A percentile compares a stretch with the other conserved stretches of the same genome.
phyloP scores from a whole-genome alignment of 1,140 invertebrate genomes.

The Gonioctena quinquepunctata region DNA sequence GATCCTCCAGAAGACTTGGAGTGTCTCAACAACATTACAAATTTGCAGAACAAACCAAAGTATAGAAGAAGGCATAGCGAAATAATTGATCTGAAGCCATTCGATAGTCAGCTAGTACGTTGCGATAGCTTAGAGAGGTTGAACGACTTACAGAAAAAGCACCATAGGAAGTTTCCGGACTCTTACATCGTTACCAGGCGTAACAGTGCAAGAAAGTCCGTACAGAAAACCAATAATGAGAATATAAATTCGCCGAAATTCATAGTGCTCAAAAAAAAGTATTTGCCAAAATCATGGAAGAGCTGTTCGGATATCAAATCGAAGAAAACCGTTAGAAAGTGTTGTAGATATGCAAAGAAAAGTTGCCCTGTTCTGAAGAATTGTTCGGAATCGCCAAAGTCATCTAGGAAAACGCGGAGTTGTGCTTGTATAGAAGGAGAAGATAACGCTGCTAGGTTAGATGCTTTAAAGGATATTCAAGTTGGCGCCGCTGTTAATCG shows the following conservation, averaged over 20 bases:
- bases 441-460: conserved; percentile 45
- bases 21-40: conserved; percentile 36
- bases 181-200: conserved; percentile 46
- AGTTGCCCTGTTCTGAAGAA: conserved; percentile 48
- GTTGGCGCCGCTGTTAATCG: conserved; percentile 45
- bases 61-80: conserved; percentile 42
- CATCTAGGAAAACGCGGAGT: conserved; percentile 41
- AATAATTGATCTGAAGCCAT: conserved; percentile 38
- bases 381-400: conserved; percentile 28
- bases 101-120: conserved; percentile 46
- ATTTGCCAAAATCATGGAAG: conserved; percentile 51
- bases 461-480: conserved; percentile 29
- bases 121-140: conserved; percentile 50
- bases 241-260: conserved; percentile 43
- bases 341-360: conserved; percentile 51
- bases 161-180: conserved; percentile 50
- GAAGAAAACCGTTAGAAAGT: conserved; percentile 47
- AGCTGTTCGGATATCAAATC: conserved; percentile 52
- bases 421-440: conserved; percentile 43
- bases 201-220: conserved; percentile 26
- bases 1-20: conserved; percentile 35
- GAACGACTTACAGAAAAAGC: conserved; percentile 33
- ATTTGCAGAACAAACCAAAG: conserved; percentile 37
- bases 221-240: conserved; percentile 27
- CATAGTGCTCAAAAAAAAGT: conserved; percentile 42